These are phyloP conservation scores for Phanerotoma sp. DNA, from an alignment of 2,888 invertebrate genomes.

Conservation along the genomic window DNA sequence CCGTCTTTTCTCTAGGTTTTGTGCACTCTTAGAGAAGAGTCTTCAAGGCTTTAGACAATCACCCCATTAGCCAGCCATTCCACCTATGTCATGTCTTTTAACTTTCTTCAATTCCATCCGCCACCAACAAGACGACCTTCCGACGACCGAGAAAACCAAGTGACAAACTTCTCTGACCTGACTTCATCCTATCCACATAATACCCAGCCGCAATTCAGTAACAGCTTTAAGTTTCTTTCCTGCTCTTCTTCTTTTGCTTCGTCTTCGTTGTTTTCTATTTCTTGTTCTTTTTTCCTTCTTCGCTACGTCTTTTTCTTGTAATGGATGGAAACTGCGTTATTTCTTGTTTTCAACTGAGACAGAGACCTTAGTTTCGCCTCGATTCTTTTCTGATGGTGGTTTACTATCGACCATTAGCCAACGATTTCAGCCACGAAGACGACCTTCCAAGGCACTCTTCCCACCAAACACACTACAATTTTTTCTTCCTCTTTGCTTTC, in stretches of 20 bases:
- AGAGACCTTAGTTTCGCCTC: conserved; percentile 4
- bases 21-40: conserved; percentile 41
- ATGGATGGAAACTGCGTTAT: conserved; percentile 5
- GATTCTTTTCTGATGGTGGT: conserved; percentile 14
- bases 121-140: conserved; percentile 24
- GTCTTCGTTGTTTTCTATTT: neutral
- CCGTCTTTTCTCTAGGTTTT: conserved; percentile 33
- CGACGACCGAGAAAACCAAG: conserved; percentile 21
- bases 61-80: conserved; percentile 51
- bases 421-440: conserved; percentile 48
- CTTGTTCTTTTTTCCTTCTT: neutral
- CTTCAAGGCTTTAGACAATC: conserved; percentile 44
- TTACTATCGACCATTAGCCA: conserved; percentile 47
- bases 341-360: conserved; percentile 5
- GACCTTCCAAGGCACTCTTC: conserved; percentile 43
- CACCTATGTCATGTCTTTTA: conserved; percentile 30
- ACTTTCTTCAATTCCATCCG: neutral
- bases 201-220: no score
- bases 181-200: no score
- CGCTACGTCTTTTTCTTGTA: neutral
- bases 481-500: conserved; percentile 23
- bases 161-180: neutral
- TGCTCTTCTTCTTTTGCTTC: neutral
- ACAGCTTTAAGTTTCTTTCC: neutral
- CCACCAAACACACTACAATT: conserved; percentile 8